phyloP scores from a whole-genome alignment of 2,797 vertebrate genomes.

The Emys orbicularis region DNA sequence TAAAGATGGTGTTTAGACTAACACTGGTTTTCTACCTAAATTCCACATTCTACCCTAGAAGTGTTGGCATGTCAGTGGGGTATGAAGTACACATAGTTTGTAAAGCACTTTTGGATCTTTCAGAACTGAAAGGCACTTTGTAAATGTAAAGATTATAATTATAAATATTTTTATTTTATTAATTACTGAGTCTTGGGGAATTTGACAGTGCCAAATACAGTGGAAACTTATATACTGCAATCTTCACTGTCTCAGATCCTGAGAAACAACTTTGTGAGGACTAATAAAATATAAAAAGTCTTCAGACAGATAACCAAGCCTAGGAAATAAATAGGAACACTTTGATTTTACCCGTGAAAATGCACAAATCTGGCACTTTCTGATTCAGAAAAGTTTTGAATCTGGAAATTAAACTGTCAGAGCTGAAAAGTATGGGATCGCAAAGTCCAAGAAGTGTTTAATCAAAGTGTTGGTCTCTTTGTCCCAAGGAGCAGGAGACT shows the following conservation, averaged over 20 bases:
- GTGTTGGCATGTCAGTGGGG: neutral
- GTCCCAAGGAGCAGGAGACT: constrained; percentile 67
- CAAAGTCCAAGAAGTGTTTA: constrained; percentile 76
- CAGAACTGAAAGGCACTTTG: neutral
- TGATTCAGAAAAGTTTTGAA: constrained; percentile 79
- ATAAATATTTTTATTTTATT: neutral
- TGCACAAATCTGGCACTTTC: constrained; percentile 79
- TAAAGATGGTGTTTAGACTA: neutral
- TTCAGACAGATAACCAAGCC: constrained; percentile 67
- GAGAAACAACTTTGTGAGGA: constrained; percentile 67
- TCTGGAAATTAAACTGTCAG: constrained; percentile 84
- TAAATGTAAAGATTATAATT: neutral
- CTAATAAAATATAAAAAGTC: constrained; percentile 46
- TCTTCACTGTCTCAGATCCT: constrained; percentile 22
- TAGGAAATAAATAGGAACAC: constrained; percentile 75
- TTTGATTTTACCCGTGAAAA: constrained; percentile 81
- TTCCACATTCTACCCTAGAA: neutral
- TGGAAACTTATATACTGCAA: constrained; percentile 22
- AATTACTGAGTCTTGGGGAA: constrained; percentile 27
- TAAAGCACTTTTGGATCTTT: constrained; percentile 24
- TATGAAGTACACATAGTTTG: neutral
- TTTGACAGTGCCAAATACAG: constrained; percentile 37
- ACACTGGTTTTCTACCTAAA: neutral
- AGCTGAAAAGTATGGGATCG: constrained; percentile 78
- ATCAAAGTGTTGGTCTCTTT: constrained; percentile 73